These are phyloP conservation scores for Danaus chrysippus DNA, from an alignment of 2,888 invertebrate genomes.

Conservation along the genomic window DNA sequence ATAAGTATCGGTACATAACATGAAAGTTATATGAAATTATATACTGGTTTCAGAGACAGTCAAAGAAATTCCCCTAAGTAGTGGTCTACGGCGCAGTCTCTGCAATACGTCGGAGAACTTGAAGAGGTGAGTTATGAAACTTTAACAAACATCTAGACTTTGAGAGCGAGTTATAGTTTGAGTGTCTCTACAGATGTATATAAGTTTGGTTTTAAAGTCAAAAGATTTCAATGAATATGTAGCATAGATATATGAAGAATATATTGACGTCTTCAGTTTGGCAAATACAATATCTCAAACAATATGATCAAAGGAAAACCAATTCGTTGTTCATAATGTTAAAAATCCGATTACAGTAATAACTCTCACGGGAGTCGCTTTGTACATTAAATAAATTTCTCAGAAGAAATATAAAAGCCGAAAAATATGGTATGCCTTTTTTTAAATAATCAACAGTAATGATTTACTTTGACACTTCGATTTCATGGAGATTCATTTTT, in stretches of 20 bases:
- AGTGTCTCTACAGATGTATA: conserved; percentile 1
- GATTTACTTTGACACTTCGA: no score
- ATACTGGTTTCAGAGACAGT: neutral
- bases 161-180: neutral
- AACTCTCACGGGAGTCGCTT: neutral
- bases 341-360: conserved; percentile 2
- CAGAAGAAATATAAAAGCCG: neutral
- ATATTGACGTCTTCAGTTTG: no score
- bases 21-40: no score
- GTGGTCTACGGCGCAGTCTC: neutral
- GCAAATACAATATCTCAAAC: neutral
- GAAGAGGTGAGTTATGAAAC: neutral
- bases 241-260: no score
- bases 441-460: no score
- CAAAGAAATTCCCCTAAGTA: conserved; percentile 1
- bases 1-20: no score
- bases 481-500: no score
- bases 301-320: neutral
- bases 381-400: neutral
- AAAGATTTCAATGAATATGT: no score
- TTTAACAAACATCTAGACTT: neutral
- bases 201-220: neutral
- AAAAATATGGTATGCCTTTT: neutral
- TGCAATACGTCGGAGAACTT: neutral
- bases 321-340: neutral